Evolutionary conservation across 1,140 invertebrate genomes (phyloP).

Genomic region (Penaeus japonicus): DNA sequence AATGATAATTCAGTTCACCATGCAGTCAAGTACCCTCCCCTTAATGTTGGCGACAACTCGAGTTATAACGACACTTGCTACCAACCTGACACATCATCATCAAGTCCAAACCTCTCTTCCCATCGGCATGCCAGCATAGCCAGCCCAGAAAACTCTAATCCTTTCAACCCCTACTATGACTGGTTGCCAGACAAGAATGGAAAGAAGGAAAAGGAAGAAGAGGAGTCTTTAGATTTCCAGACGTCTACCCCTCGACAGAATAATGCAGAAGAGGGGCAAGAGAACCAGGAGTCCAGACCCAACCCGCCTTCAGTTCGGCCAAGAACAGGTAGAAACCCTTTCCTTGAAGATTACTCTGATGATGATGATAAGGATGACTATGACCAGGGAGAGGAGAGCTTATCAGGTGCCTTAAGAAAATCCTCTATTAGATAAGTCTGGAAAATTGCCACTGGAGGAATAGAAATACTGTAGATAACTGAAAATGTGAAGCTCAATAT

Average conservation of each 20-base stretch:
- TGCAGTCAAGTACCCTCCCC: conserved; percentile 6
- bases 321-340: neutral
- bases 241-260: neutral
- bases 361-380: neutral
- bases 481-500: too few species aligned
- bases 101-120: conserved; percentile 25
- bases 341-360: neutral
- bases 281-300: neutral
- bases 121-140: neutral
- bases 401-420: too few species aligned
- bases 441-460: too few species aligned
- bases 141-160: neutral
- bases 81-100: conserved; percentile 36
- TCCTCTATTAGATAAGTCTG: too few species aligned
- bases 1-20: neutral
- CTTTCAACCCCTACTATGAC: conserved; percentile 22
- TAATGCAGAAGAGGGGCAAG: neutral
- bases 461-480: too few species aligned
- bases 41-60: neutral
- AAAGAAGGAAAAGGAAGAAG: neutral
- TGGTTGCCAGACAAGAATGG: conserved; percentile 14
- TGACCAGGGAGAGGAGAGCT: too few species aligned
- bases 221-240: neutral
- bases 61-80: conserved; percentile 31
- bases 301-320: neutral